Conservation (phyloP, 2,888 invertebrate genomes). For the Philonicus albiceps region DNA sequence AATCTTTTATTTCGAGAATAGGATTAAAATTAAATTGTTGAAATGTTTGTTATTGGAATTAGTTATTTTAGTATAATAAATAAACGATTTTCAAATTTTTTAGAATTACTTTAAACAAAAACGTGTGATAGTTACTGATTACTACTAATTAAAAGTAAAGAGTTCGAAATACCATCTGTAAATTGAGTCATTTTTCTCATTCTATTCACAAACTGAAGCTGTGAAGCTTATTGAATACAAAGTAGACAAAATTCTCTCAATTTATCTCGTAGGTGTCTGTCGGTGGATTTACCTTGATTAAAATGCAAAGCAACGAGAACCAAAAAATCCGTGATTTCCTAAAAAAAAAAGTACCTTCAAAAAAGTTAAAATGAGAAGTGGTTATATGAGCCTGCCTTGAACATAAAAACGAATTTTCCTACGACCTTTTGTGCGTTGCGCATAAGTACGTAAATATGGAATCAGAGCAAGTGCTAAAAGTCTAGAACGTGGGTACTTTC, state of each 20-base stretch:
- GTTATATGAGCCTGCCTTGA: neutral
- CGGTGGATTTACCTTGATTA: neutral
- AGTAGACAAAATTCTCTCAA: neutral
- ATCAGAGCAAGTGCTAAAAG: neutral
- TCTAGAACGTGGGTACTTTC: neutral
- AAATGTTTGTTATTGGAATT: neutral
- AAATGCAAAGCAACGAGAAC: neutral
- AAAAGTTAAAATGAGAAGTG: neutral
- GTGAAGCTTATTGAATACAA: neutral
- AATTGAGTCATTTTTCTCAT: neutral
- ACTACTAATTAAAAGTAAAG: neutral
- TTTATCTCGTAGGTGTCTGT: neutral
- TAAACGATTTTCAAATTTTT: neutral
- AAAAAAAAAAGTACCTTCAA: neutral
- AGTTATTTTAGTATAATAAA: neutral
- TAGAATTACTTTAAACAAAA: neutral
- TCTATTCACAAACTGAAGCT: neutral
- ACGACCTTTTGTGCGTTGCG: neutral
- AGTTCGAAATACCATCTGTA: neutral
- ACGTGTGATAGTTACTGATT: neutral
- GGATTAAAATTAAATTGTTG: neutral
- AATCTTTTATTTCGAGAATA: neutral
- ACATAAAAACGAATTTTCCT: neutral
- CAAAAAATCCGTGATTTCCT: neutral
- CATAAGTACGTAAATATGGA: neutral